Conservation (phyloP, 2,888 invertebrate genomes). For the Diadegma fenestrale region DNA sequence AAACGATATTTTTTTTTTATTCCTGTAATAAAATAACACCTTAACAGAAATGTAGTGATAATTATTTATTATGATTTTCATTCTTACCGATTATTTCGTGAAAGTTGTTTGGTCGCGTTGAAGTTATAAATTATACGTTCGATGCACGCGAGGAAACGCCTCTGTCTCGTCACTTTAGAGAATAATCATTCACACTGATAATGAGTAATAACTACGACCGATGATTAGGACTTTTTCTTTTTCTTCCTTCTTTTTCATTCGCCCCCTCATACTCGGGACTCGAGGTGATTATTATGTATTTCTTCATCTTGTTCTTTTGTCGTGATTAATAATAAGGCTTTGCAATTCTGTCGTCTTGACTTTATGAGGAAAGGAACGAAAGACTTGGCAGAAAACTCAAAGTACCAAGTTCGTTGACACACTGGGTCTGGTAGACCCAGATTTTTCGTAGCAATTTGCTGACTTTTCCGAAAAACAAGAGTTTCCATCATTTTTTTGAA, state of each 20-base stretch:
- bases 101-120: slow-evolving; percentile 58
- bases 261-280: slow-evolving; percentile 55
- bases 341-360: slow-evolving; percentile 26
- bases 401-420: background rate
- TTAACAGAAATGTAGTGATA: background rate
- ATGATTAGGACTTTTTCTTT: slow-evolving; percentile 66
- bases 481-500: too few species aligned
- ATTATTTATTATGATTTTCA: slow-evolving; percentile 53
- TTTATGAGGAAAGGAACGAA: slow-evolving; percentile 36
- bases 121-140: slow-evolving; percentile 70
- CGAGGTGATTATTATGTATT: slow-evolving; percentile 63
- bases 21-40: background rate
- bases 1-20: background rate
- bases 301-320: slow-evolving; percentile 56
- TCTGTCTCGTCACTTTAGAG: slow-evolving; percentile 69
- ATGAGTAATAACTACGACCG: slow-evolving; percentile 72
- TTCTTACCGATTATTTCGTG: slow-evolving; percentile 50
- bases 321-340: slow-evolving; percentile 59
- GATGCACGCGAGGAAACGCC: slow-evolving; percentile 62
- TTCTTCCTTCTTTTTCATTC: slow-evolving; percentile 43
- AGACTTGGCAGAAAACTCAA: background rate
- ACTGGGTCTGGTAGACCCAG: background rate
- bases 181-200: slow-evolving; percentile 73
- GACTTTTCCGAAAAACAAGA: too few species aligned
- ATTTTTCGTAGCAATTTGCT: too few species aligned